phyloP scores from a whole-genome alignment of 2,797 vertebrate species.

The Sebastes vulpes region DNA sequence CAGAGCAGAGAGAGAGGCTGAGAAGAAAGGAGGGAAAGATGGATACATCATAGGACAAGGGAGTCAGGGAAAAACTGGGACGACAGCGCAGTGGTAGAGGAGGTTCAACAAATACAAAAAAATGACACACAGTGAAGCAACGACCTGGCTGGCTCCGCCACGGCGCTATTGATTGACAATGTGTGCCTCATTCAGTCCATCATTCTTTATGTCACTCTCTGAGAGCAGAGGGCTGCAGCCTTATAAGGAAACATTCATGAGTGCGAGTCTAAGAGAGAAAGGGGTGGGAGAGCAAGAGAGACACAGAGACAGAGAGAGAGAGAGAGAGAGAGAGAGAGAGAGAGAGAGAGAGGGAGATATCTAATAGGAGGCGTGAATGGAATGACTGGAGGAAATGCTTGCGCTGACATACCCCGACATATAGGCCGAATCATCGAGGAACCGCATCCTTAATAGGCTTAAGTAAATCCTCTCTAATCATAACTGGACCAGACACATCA shows the following conservation, averaged over 20 bases:
- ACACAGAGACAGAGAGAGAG: constrained; percentile 3
- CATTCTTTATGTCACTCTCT: constrained; percentile 53
- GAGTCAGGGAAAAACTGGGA: constrained; percentile 49
- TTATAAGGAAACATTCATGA: constrained; percentile 81
- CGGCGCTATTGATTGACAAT: constrained; percentile 28
- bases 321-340: constrained; percentile 15
- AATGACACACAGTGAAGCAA: background rate
- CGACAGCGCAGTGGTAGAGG: constrained; percentile 11
- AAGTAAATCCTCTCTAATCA: constrained; percentile 57
- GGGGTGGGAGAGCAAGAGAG: constrained; percentile 50
- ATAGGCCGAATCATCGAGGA: constrained; percentile 36
- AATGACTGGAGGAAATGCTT: constrained; percentile 47
- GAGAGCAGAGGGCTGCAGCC: constrained; percentile 72
- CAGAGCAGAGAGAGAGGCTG: constrained; percentile 62
- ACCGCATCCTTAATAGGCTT: constrained; percentile 42
- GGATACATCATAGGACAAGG: constrained; percentile 50
- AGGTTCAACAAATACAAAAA: constrained; percentile 32
- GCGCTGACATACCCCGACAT: constrained; percentile 31
- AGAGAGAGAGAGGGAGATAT: constrained; percentile 28
- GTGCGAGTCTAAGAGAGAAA: constrained; percentile 45
- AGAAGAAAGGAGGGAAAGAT: constrained; percentile 74
- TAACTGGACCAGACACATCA: constrained; percentile 33
- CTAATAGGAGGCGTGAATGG: constrained; percentile 50
- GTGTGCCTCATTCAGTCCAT: constrained; percentile 51
- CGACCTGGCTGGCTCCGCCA: constrained; percentile 13